Evolutionary conservation across 2,113 vertebrate species (phyloP).

Genomic region (Chelonoidis abingdonii): DNA sequence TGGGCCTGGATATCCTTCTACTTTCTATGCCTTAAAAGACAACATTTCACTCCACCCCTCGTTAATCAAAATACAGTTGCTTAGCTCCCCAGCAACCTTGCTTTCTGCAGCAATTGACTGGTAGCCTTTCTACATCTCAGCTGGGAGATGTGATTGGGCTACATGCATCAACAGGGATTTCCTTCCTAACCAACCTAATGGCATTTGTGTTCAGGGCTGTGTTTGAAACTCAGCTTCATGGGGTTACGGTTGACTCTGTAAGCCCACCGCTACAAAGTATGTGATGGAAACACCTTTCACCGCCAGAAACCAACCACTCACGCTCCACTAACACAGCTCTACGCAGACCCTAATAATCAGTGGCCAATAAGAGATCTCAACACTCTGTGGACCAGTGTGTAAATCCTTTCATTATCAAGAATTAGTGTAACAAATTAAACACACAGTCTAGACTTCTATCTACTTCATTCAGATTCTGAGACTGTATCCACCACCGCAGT

Average conservation of each 20-base stretch:
- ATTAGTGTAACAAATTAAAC: not conserved
- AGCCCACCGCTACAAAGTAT: too few relatives aligned
- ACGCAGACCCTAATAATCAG: not conserved
- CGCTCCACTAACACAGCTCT: not conserved
- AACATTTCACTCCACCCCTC: not conserved
- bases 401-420: not conserved
- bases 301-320: not conserved
- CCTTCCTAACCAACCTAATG: not conserved
- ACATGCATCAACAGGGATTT: not conserved
- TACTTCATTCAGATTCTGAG: not conserved
- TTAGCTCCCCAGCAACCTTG: too few relatives aligned
- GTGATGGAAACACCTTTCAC: not conserved
- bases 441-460: accelerated
- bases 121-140: not conserved
- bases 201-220: not conserved
- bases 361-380: not conserved
- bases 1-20: slow-evolving; percentile 12
- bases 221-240: not conserved
- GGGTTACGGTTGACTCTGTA: not conserved
- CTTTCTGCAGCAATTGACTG: not conserved
- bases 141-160: not conserved
- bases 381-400: accelerated
- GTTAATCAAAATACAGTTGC: too few relatives aligned
- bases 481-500: too few relatives aligned
- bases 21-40: not conserved